Evolutionary conservation across 2,113 vertebrate genomes (phyloP).

Genomic region (Trogon surrucura): DNA sequence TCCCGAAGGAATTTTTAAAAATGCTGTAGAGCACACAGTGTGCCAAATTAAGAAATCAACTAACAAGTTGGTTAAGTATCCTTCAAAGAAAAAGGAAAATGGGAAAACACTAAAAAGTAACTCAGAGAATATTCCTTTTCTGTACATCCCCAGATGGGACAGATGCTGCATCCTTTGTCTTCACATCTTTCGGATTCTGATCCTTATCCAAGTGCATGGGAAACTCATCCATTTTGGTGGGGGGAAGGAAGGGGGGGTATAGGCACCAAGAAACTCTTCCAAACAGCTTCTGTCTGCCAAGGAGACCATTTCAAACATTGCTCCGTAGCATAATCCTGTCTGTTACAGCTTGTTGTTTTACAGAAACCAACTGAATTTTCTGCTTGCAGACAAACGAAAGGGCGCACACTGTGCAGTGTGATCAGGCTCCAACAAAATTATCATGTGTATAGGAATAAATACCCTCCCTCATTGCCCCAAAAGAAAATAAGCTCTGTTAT

Average conservation of each 20-base stretch:
- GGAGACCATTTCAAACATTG: slow-evolving; percentile 20
- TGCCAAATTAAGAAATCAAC: slow-evolving; percentile 35
- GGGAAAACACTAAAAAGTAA: slow-evolving; percentile 20
- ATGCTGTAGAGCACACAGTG: not conserved
- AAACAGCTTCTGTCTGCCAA: slow-evolving; percentile 28
- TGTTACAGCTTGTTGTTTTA: slow-evolving; percentile 20
- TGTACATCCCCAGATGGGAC: slow-evolving; percentile 33
- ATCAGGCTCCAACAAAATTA: not conserved
- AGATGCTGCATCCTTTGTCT: slow-evolving; percentile 44
- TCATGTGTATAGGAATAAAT: not conserved
- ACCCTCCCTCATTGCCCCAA: not conserved
- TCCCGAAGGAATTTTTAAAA: not conserved
- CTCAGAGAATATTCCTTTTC: slow-evolving; percentile 26
- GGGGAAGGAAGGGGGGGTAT: not conserved
- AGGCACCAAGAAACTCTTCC: slow-evolving; percentile 5
- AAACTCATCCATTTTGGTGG: slow-evolving; percentile 48
- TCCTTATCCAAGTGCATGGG: slow-evolving; percentile 40
- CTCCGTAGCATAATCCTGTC: not conserved
- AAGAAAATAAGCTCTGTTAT: not conserved
- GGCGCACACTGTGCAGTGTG: not conserved
- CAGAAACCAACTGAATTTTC: slow-evolving; percentile 1
- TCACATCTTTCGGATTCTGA: slow-evolving; percentile 15
- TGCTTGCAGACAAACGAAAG: not conserved
- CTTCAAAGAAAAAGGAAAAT: not conserved
- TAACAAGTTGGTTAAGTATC: not conserved